These are phyloP conservation scores for Typhlichthys eigenmanni DNA, from an alignment of 2,797 vertebrate species.

Conservation along the genomic window DNA sequence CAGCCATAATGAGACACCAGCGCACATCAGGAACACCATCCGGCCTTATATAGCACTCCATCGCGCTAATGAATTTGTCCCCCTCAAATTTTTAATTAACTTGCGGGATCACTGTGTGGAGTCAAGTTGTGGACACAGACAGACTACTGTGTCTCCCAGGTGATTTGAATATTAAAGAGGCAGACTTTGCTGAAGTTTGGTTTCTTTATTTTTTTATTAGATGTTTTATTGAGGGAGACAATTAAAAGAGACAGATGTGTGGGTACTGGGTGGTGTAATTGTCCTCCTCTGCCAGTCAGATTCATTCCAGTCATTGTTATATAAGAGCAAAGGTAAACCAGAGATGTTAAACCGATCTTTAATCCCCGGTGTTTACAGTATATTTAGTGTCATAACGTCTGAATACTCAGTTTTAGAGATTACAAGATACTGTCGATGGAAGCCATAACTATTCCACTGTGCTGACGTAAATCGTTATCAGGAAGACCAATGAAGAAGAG, in stretches of 20 bases:
- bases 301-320: slow-evolving; percentile 47
- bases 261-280: not conserved
- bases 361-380: too few relatives aligned
- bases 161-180: slow-evolving; percentile 72
- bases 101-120: slow-evolving; percentile 63
- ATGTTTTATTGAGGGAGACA: slow-evolving; percentile 40
- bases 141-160: slow-evolving; percentile 60
- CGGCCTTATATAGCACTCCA: slow-evolving; percentile 55
- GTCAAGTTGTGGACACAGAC: slow-evolving; percentile 69
- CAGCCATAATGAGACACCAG: slow-evolving; percentile 61
- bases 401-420: too few relatives aligned
- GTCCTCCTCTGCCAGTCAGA: slow-evolving; percentile 31
- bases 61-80: slow-evolving; percentile 71
- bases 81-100: slow-evolving; percentile 73
- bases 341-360: not conserved
- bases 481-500: slow-evolving; percentile 28
- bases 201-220: slow-evolving; percentile 54
- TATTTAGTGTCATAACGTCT: too few relatives aligned
- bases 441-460: slow-evolving; percentile 27
- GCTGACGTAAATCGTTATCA: slow-evolving; percentile 26
- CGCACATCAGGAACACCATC: slow-evolving; percentile 69
- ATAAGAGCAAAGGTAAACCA: not conserved
- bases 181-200: slow-evolving; percentile 33
- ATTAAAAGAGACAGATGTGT: slow-evolving; percentile 52
- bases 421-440: not conserved